Base-by-base conservation (phyloP, 2,797 vertebrate species). In the Tapera naevia region DNA sequence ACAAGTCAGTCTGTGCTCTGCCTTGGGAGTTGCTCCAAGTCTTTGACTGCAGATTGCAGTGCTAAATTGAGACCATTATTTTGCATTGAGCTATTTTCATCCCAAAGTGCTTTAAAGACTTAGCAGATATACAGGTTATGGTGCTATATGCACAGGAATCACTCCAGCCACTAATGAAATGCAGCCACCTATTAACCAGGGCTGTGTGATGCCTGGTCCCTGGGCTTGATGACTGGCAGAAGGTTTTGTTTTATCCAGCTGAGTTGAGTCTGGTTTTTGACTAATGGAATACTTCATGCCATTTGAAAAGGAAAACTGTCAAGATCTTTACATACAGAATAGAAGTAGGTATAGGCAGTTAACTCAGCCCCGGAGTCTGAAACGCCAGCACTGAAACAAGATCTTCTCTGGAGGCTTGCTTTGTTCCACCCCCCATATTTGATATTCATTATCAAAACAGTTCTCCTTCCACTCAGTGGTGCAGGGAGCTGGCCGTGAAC, bases 1-100 rank as follows among this genome's bases (percentile, higher is more conserved):
- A 64, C 39, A 25, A 94, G 76, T 81, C 85, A 81, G 9, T 62
- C 72, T 84, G 92, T 53, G 32, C 89, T 75, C 39, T 89, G 79
- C 66, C 60, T 94, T 58, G 66, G 66, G 73, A 92, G 69, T 70
- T 69, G 28, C 66, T 93, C 91, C 76, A 92, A 94, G 79, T 72
- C 81, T 95, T 93, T 54, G 54, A 62, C 84, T 94, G 72, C 82
- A 81, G 79, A 93, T 78, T 86, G 80, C 58, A 62, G 56, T 65
- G 76, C 73, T 94, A 90, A 96, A 92, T 79, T 79, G 92, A 95
- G 91, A 91, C 93, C 58, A 60, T 95, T 92, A 81, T 91, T 90
- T 84, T 92, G 70, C 76, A 88, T 84, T 89, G 87, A 91, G 89
- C 73, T 95, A 79, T 89, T 94, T 96, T 90, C 87, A 92, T 81